Evolutionary conservation across 2,797 vertebrate genomes (phyloP).

Genomic region (Psittacula derbiana): DNA sequence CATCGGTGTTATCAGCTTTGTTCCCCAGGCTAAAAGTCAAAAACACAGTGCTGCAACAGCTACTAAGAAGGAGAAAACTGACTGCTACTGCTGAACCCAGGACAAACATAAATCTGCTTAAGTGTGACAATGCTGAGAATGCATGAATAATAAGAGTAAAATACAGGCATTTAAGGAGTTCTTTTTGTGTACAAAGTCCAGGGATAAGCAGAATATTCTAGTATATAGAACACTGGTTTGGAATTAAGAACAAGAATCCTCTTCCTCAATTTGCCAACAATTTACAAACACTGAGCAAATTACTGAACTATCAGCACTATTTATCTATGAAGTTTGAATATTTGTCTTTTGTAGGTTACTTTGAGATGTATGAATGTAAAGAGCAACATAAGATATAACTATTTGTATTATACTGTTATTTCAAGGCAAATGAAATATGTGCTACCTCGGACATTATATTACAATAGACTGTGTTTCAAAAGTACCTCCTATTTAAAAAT

Average conservation of each 20-base stretch:
- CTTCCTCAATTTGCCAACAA: background rate
- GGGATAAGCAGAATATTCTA: background rate
- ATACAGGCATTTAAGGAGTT: background rate
- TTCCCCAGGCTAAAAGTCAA: too few species aligned
- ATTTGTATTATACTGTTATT: background rate
- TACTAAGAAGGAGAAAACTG: too few species aligned
- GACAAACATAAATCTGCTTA: background rate
- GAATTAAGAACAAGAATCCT: background rate
- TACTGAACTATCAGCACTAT: background rate
- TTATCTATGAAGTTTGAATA: background rate
- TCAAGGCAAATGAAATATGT: background rate
- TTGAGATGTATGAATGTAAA: background rate
- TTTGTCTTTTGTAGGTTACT: background rate
- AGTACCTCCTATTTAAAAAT: background rate
- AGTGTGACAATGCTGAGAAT: background rate
- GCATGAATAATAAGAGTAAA: background rate
- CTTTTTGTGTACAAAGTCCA: background rate
- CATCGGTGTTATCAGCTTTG: too few species aligned
- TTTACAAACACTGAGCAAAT: background rate
- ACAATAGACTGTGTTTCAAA: background rate
- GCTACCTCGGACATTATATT: background rate
- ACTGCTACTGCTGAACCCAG: too few species aligned
- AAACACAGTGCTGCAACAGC: too few species aligned
- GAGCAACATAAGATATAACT: accelerated
- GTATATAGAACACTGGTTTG: background rate